A percentile compares a stretch with the other conserved stretches of the same genome.
phyloP scores from a whole-genome alignment of 2,113 vertebrate species.

The Arenaria interpres region DNA sequence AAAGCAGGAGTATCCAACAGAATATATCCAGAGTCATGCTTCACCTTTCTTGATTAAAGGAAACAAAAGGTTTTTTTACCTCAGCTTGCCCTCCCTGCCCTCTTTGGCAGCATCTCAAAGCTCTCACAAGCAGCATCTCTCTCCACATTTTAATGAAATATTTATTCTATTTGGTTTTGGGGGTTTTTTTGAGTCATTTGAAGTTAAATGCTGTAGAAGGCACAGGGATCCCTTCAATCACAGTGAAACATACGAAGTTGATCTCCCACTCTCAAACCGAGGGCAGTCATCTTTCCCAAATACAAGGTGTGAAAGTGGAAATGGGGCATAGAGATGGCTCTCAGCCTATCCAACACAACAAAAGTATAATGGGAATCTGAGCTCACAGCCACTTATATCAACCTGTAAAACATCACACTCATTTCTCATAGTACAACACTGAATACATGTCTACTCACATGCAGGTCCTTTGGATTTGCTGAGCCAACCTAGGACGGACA shows the following conservation, averaged over 20 bases:
- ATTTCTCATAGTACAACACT: background rate
- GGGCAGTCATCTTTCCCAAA: background rate
- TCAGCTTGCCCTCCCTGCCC: background rate
- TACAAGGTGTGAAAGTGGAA: background rate
- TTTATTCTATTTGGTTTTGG: background rate
- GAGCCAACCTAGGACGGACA: constrained; percentile 13
- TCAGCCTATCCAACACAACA: background rate
- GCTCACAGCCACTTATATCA: background rate
- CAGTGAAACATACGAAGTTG: background rate
- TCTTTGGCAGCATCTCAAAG: background rate
- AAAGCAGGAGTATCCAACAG: background rate
- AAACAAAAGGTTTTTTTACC: background rate
- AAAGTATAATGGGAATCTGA: background rate
- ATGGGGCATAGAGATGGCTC: background rate
- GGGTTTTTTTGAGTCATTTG: background rate
- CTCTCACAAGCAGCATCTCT: background rate
- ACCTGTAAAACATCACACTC: background rate
- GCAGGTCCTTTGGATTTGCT: constrained; percentile 48
- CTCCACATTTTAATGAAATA: background rate
- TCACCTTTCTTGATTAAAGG: background rate
- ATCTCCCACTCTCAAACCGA: background rate
- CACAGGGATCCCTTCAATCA: background rate
- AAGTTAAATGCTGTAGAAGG: background rate
- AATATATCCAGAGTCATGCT: background rate
- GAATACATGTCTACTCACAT: constrained; percentile 22